Evolutionary conservation across 2,888 invertebrate genomes (phyloP), one percentile per base, ranked within the genome.

Genomic region (Bombylius major): DNA sequence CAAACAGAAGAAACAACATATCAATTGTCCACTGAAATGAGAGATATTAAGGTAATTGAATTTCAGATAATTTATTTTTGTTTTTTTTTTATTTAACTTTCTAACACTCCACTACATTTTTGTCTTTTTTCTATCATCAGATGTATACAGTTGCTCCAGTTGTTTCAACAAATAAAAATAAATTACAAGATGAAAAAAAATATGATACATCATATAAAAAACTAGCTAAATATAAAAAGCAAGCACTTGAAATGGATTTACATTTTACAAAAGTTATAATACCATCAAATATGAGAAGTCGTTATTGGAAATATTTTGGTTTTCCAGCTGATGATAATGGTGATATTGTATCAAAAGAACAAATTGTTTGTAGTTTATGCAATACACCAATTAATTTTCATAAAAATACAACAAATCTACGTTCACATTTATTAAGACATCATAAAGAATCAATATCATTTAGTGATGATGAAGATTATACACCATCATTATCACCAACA

Each of bases 371-470:
- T 45, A 53, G 58, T 1, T 46, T 62, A 23, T 62, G 61, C 48
- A 53, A 47, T 33, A 48, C 49, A 11, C 42, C 49, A 2, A 53
- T 62, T 36, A 51, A 58, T 4, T 62, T 60, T 32, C 58, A 60
- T 50, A 58, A 58, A 39, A 62, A 62, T 34, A 62, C 61, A 47
- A 56, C 61, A 32, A 62, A 62, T 56, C 45, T 62, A 49, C 67
- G 72, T 1, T 70, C 71, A 2, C 72, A 72, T 62, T 61, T 72
- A 52, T 69, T 70, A 60, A 70, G 72, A 59, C 67, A 68, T 0
- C 71, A 71, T 61, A 72, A 72, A 54, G 65, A 65, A 7, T 52
- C 39, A 5, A 11, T 11, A 11, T 42, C 11, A 11, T 8, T 11
- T 11, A 11, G 11, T 42, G 4, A 11, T 42, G 39, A 42, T 11